Evolutionary conservation across 2,888 invertebrate species (phyloP).

Genomic region (Lymantria dispar): DNA sequence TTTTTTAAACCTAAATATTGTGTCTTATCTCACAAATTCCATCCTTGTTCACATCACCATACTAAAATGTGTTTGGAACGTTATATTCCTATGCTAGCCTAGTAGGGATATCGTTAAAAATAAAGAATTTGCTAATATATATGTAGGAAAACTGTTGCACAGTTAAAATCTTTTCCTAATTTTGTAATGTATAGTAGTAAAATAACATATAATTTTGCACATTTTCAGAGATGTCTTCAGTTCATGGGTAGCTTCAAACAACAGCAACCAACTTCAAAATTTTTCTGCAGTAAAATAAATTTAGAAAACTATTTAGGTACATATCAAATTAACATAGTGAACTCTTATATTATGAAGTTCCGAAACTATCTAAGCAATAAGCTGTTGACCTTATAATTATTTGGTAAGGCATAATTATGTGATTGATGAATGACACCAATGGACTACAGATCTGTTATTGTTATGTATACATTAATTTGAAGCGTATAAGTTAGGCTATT

Average conservation of each 20-base stretch:
- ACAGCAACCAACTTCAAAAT: constrained; percentile 90
- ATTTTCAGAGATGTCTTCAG: constrained; percentile 93
- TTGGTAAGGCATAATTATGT: constrained; percentile 5
- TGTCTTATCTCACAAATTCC: too few species aligned
- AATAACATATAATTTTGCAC: constrained; percentile 26
- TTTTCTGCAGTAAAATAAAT: constrained; percentile 90
- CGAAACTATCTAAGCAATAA: constrained; percentile 19
- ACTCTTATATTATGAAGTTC: constrained; percentile 25
- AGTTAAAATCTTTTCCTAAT: too few species aligned
- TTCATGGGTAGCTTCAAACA: constrained; percentile 94
- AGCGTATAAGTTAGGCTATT: constrained; percentile 9
- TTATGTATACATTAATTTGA: constrained; percentile 6
- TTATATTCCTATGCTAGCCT: too few species aligned
- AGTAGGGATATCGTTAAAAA: too few species aligned
- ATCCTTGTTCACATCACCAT: too few species aligned
- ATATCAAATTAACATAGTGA: constrained; percentile 52
- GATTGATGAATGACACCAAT: constrained; percentile 20
- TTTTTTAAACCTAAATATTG: too few species aligned
- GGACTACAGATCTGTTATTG: constrained; percentile 10
- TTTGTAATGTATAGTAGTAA: too few species aligned
- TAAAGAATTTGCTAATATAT: too few species aligned
- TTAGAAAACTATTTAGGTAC: constrained; percentile 36
- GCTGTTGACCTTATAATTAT: constrained; percentile 8
- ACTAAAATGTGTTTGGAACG: too few species aligned
- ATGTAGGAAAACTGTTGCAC: too few species aligned